Conservation (phyloP, 2,888 invertebrate genomes). For the Leuctra nigra region DNA sequence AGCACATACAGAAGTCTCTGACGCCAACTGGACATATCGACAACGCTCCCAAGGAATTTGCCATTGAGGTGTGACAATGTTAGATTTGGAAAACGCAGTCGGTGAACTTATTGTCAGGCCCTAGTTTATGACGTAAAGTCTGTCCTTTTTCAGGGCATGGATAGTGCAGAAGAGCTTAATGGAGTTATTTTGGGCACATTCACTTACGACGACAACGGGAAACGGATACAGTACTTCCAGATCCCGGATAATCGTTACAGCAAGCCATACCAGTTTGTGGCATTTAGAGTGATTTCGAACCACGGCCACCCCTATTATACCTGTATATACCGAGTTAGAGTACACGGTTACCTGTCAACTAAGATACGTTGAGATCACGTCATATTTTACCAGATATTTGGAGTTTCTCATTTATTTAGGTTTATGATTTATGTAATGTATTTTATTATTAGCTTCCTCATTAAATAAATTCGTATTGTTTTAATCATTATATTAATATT, state of each 20-base stretch:
- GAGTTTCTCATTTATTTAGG: too few relatives aligned
- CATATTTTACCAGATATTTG: too few relatives aligned
- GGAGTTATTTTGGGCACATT: not conserved
- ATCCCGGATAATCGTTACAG: not conserved
- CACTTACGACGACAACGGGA: not conserved
- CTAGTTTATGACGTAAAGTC: not conserved
- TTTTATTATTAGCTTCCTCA: too few relatives aligned
- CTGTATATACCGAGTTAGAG: constrained; percentile 66
- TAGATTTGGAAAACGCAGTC: not conserved
- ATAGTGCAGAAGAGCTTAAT: not conserved
- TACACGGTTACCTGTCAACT: too few relatives aligned
- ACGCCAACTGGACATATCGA: constrained; percentile 42
- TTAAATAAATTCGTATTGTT: too few relatives aligned
- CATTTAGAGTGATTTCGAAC: constrained; percentile 51
- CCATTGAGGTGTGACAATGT: constrained; percentile 18
- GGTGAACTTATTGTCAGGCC: not conserved
- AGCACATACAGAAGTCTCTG: constrained; percentile 47
- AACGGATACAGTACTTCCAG: not conserved
- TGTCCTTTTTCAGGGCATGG: not conserved
- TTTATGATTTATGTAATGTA: too few relatives aligned
- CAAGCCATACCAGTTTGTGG: constrained; percentile 40
- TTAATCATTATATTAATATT: too few relatives aligned
- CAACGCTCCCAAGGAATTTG: constrained; percentile 50
- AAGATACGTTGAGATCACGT: too few relatives aligned
- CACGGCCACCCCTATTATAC: constrained; percentile 66